Conservation (phyloP, 2,888 invertebrate genomes). For the Diadromus collaris region DNA sequence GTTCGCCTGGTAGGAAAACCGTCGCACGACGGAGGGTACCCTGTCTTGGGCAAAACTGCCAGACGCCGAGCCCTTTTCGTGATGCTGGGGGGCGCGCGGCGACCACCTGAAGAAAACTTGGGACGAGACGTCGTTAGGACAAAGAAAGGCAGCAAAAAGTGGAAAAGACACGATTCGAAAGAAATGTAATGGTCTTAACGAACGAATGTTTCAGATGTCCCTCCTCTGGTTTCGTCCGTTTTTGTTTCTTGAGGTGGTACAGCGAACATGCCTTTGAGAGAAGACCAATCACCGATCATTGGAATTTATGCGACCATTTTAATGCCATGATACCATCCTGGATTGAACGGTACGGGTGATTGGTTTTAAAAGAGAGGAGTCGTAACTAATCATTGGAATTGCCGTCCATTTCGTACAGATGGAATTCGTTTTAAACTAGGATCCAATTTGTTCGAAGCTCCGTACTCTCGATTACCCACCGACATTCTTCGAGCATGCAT, state of each 20-base stretch:
- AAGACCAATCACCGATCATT: constrained; percentile 3
- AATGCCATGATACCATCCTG: neutral
- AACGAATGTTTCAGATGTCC: constrained; percentile 11
- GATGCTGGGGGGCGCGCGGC: constrained; percentile 12
- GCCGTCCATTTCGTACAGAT: neutral
- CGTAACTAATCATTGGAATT: neutral
- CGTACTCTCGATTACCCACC: too few relatives aligned
- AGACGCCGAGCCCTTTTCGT: constrained; percentile 13
- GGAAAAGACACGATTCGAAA: constrained; percentile 7
- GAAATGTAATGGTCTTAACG: constrained; percentile 21
- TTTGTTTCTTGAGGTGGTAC: neutral
- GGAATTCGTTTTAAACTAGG: neutral
- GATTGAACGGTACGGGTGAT: neutral
- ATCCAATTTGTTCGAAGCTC: too few relatives aligned
- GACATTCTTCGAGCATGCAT: too few relatives aligned
- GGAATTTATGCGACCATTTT: neutral
- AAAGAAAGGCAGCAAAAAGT: constrained; percentile 5
- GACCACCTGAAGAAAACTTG: constrained; percentile 23
- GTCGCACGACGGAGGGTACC: constrained; percentile 12
- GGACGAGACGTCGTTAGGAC: constrained; percentile 14
- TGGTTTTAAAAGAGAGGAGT: neutral
- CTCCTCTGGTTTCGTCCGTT: neutral
- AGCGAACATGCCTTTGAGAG: neutral
- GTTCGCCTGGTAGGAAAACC: constrained; percentile 9
- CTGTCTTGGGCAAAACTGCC: constrained; percentile 8